Base-by-base conservation (phyloP, 23 tunicate genomes). In the Trididemnum clinides region DNA sequence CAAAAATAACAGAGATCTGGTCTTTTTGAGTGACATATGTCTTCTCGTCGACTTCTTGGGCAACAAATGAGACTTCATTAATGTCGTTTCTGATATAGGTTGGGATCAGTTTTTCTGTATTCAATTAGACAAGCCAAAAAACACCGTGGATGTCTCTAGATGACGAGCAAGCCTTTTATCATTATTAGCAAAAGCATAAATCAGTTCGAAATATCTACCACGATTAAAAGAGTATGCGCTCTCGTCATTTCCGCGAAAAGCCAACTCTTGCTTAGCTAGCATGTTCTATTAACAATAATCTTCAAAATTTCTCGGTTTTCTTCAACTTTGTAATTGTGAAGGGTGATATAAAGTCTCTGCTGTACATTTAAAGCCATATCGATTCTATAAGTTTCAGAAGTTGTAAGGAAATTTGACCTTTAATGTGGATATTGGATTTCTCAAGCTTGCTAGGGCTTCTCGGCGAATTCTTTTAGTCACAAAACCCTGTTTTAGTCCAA, bases 1-100 rank as follows among this genome's bases (percentile, higher is more conserved):
- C 37, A 37, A 69, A 69, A 69, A 69, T 31, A n/a, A 69, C 37
- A 33, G 76, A 69, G 15, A 69, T 69, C n/a, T 31, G 76, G 15
- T 35, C 76, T 31, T 69, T 69, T 31, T 69, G 76, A 5, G 76
- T 69, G 37, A 69, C 76, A 69, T 69, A 35, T 69, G 76, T 69
- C 37, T 35, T 69, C 37, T 69, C 76, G 37, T 69, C 76, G 37
- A 69, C 76, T 69, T 69, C 76, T 28, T 28, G 21, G 30, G 76
- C 76, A 69, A 69, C 37, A 69, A 69, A 69, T 6, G 37, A 31
- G 76, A 37, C 76, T 69, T 69, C 76, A 28, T 69, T 28, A 33
- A 69, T 69, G 12, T 69, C 76, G 7, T 69, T 69, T 69, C 37
- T 69, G 30, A 69, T 69, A 69, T 69, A 35, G 30, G 76, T 69